Evolutionary conservation across 1,140 invertebrate genomes (phyloP).

Genomic region (Zophobas morio): DNA sequence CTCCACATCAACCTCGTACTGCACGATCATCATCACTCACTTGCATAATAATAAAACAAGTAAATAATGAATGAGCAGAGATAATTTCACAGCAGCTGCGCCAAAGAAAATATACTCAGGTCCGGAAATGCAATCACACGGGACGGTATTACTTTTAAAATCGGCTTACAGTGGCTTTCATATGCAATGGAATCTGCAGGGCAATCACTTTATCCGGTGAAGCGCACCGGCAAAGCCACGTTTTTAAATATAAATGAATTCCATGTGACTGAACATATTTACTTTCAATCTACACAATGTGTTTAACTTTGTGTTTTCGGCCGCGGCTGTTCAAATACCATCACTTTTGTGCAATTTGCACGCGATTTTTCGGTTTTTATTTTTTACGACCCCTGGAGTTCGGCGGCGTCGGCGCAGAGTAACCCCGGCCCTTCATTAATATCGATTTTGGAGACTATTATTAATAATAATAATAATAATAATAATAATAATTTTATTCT

Average conservation of each 20-base stretch:
- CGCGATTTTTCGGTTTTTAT: background rate
- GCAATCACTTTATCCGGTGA: constrained; percentile 10
- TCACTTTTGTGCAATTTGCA: background rate
- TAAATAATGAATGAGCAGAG: constrained; percentile 1
- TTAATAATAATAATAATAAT: too few species aligned
- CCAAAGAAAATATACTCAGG: background rate
- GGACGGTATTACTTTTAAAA: constrained; percentile 15
- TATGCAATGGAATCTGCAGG: constrained; percentile 16
- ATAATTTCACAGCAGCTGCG: background rate
- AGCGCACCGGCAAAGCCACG: constrained; percentile 7
- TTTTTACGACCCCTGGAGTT: background rate
- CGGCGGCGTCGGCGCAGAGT: too few species aligned
- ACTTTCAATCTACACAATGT: constrained; percentile 7
- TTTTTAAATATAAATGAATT: constrained; percentile 30
- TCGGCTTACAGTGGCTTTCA: constrained; percentile 1
- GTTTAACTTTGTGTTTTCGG: constrained; percentile 13
- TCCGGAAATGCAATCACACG: constrained; percentile 7
- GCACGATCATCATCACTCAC: constrained; percentile 26
- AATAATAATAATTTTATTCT: too few species aligned
- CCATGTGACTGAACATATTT: constrained; percentile 14
- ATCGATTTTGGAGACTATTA: too few species aligned
- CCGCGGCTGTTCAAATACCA: background rate
- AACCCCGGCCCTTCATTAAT: too few species aligned
- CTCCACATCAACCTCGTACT: background rate
- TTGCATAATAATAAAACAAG: constrained; percentile 13